Evolutionary conservation across 2,888 invertebrate species (phyloP), one percentile per base, ranked within the genome.

Genomic region (Hemaris fuciformis): DNA sequence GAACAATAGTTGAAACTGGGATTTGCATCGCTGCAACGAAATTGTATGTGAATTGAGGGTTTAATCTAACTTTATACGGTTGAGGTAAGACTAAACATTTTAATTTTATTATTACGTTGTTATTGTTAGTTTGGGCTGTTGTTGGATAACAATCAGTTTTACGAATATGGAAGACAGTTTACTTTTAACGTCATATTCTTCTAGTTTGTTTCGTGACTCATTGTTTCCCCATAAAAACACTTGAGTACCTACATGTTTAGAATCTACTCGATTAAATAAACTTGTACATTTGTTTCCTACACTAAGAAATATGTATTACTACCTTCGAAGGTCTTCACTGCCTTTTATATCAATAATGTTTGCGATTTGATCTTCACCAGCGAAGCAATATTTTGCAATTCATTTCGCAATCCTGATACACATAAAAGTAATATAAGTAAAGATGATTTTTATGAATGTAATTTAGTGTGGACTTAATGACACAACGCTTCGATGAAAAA

Each of bases 21-120:
- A 72, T 73, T 76, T 73, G 71, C 70, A 75, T 77, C 72, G 67
- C 60, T 23, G 62, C 64, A 62, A 68, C 61, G 65, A 70, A 73
- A 68, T 71, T 66, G 64, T 65, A 72, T 73, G 62, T 66, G 70
- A 74, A 75, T 74, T 58, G 60, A 46, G 64, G 48, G 64, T 67
- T 67, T 69, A 66, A 67, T 66, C 64, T 68, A 61, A 67, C 66
- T 66, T 69, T 63, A 61, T 53, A 59, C 23, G 62, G 53, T 64
- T 58, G 57, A n/a, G n/a, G 1, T 45, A 34, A 48, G 15, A 25
- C 60, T 57, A 61, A 60, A 45, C 31, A 27, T 65, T 67, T 66
- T 66, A 62, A 64, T 60, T 63, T 59, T 62, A 41, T 59, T 62
- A 41, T 23, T 20, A 62, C 62, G 57, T 56, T 59, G 6, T 25